phyloP scores from a whole-genome alignment of 2,113 vertebrate species.

The Cervus canadensis region DNA sequence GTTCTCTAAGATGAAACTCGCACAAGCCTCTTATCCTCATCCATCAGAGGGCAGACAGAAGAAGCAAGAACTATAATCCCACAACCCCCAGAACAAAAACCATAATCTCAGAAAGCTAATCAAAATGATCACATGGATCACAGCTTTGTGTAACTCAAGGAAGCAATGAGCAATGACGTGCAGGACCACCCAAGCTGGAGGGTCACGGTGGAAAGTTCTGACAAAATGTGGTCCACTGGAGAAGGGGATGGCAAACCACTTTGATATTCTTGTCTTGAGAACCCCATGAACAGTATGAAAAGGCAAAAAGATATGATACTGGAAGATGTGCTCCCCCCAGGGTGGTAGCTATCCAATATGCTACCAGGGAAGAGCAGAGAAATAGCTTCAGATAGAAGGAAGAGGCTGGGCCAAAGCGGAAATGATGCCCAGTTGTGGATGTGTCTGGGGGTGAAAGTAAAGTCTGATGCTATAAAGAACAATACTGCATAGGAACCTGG shows the following conservation, averaged over 20 bases:
- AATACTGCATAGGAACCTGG: not conserved
- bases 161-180: not conserved
- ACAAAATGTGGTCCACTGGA: not conserved
- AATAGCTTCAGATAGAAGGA: not conserved
- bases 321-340: not conserved
- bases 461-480: not conserved
- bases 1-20: not conserved
- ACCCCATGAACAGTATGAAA: not conserved
- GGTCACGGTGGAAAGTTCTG: not conserved
- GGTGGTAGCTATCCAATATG: not conserved
- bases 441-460: not conserved
- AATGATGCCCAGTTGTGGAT: not conserved
- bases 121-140: not conserved
- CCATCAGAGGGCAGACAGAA: not conserved
- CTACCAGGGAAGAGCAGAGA: not conserved
- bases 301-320: not conserved
- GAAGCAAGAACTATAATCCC: not conserved
- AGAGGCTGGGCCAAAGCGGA: not conserved
- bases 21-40: not conserved
- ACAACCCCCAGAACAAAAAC: not conserved
- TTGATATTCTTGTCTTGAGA: not conserved
- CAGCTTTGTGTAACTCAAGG: not conserved
- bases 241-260: not conserved
- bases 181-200: not conserved
- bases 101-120: not conserved